Base-by-base conservation (phyloP, 2,888 invertebrate genomes). In the Unio delphinus region DNA sequence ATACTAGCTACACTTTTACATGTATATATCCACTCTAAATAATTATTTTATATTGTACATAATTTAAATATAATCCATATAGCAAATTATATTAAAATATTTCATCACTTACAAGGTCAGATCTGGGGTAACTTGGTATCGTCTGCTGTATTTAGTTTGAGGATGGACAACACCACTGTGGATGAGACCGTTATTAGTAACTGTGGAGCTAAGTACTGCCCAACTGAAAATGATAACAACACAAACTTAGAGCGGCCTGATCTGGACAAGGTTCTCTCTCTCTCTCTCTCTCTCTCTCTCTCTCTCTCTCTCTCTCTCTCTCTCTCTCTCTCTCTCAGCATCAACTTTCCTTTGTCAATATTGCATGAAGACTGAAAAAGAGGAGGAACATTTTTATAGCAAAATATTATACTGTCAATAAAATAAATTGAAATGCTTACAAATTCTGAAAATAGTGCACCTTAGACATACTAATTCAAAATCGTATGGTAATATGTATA, bases 111-210 rank as follows among this genome's bases (percentile, higher is more conserved):
- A 68, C 30, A 96, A 56, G 96, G 97, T 78, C 97, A 98, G 90
- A 93, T 98, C 62, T 96, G 96, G 95, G 98, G 98, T 88, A 98
- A 98, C 90, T 93, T 98, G 76, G 87, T 88, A 17, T 86, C 87
- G 3, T 85, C 84, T 1, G 30, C 70, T 11, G 68, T 86, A 11
- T 81, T 86, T 63, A 76, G 74, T 26, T 65, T 68, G 28, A 58
- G 59, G 30, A 59, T 59, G 3, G 58, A 75, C 8, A 18, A 55
- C 11, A 59, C 58, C 2, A 68, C 30, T 5, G 61, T 67, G 4
- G 23, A 60, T 4, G 58, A 55, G 2, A 68, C 63, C 1, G 67
- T 76, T 3, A 17, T 64, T 1, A 26, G 55, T 3, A 60, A 62
- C 23, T 90, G 90, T 79, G 90, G 90, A 0, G 84, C 83, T 8